Percentiles rank a stretch among this genome's conserved stretches.
Conservation (phyloP, 2,113 vertebrate genomes). For the Cololabis saira region DNA sequence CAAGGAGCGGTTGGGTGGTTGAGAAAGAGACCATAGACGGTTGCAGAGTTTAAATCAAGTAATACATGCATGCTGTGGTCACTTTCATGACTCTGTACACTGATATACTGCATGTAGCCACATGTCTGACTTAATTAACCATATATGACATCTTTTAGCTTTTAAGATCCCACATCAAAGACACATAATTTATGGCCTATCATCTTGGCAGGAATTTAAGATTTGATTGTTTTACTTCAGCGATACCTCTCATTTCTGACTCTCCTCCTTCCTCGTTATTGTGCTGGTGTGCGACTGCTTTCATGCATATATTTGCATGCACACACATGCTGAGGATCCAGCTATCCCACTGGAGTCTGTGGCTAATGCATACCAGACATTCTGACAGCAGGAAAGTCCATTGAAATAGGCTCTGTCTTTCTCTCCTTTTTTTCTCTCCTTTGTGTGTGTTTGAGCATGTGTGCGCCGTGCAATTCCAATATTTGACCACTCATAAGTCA, state of each 20-base stretch:
- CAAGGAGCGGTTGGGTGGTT: not conserved
- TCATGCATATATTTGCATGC: constrained; percentile 50
- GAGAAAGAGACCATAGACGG: not conserved
- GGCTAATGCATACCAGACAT: constrained; percentile 85
- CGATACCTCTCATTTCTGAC: constrained; percentile 15
- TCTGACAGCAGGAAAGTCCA: constrained; percentile 85
- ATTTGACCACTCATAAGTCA: constrained; percentile 70
- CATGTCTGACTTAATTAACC: constrained; percentile 23
- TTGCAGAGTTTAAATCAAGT: not conserved
- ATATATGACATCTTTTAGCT: constrained; percentile 5
- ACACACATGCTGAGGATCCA: constrained; percentile 77
- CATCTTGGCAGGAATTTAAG: constrained; percentile 9
- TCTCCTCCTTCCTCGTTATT: constrained; percentile 29
- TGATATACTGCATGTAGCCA: not conserved
- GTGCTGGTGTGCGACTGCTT: constrained; percentile 4
- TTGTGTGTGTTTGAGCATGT: constrained; percentile 31
- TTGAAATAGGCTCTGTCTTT: constrained; percentile 74
- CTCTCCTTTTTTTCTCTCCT: constrained; percentile 28
- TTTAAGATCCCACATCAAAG: constrained; percentile 3
- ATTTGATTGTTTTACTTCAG: constrained; percentile 30
- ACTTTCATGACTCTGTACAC: constrained; percentile 20
- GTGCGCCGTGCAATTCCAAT: constrained; percentile 50
- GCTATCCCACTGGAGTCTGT: constrained; percentile 85
- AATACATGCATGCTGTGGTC: constrained; percentile 32
- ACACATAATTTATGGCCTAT: constrained; percentile 11